A percentile compares a stretch with the other conserved stretches of the same genome.
phyloP scores from a whole-genome alignment of 1,140 invertebrate genomes.

The Drosophila navojoa region DNA sequence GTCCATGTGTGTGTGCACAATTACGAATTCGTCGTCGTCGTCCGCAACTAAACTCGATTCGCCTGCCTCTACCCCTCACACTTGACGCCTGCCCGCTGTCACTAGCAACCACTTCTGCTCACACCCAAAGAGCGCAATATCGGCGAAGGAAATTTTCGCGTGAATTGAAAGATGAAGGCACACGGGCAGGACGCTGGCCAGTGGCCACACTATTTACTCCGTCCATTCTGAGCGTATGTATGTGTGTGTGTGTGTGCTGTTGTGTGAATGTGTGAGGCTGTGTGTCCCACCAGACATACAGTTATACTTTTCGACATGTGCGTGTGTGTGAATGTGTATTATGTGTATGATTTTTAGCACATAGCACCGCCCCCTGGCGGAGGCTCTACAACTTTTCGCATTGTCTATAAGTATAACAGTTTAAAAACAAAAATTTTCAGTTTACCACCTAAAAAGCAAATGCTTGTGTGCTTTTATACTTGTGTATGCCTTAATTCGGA shows the following conservation, averaged over 20 bases:
- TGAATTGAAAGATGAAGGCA: slow-evolving; percentile 81
- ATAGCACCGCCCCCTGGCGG: slow-evolving; percentile 34
- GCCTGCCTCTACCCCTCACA: slow-evolving; percentile 71
- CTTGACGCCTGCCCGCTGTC: slow-evolving; percentile 62
- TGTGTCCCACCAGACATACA: slow-evolving; percentile 23
- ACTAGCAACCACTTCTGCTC: slow-evolving; percentile 41
- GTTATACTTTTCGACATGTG: slow-evolving; percentile 28
- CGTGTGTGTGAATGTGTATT: slow-evolving; percentile 37
- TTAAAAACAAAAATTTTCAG: slow-evolving; percentile 73
- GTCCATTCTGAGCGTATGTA: slow-evolving; percentile 18
- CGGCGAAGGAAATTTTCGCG: slow-evolving; percentile 78
- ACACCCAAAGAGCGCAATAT: slow-evolving; percentile 58
- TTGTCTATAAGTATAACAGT: slow-evolving; percentile 62
- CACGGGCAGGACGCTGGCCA: slow-evolving; percentile 73
- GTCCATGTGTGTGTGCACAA: slow-evolving; percentile 58
- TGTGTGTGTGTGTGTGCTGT: slow-evolving; percentile 11
- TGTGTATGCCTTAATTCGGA: slow-evolving; percentile 6
- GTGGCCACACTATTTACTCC: slow-evolving; percentile 57
- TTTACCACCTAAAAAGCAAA: slow-evolving; percentile 57
- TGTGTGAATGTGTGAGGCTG: slow-evolving; percentile 40
- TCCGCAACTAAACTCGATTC: slow-evolving; percentile 77
- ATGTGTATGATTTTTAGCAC: slow-evolving; percentile 60
- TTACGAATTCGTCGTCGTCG: slow-evolving; percentile 66
- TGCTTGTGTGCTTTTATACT: slow-evolving; percentile 30
- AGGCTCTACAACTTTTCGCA: slow-evolving; percentile 39